Percentiles rank a stretch among this genome's conserved stretches.
These are phyloP conservation scores for Notarius lentiginosus DNA, from an alignment of 2,113 vertebrate species.

Conservation along the genomic window DNA sequence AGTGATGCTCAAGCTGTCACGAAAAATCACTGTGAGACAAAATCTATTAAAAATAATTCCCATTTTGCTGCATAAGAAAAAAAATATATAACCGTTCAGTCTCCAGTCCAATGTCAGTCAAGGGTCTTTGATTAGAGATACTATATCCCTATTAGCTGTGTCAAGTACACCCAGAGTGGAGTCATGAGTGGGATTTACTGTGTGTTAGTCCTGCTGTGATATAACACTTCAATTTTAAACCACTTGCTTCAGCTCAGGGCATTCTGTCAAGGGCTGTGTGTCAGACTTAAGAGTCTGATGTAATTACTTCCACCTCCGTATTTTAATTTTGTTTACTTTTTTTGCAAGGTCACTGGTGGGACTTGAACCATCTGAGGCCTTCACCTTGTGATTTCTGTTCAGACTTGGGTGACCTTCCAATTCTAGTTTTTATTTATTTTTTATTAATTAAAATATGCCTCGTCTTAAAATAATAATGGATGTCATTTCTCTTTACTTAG, in stretches of 20 bases:
- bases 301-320: conserved; percentile 12
- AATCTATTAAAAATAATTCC: not conserved
- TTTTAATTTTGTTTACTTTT: conserved; percentile 15
- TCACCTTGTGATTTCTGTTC: not conserved
- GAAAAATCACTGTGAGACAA: not conserved
- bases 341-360: not conserved
- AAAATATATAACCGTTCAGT: not conserved
- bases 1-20: not conserved
- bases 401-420: not conserved
- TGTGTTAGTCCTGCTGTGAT: conserved; percentile 29
- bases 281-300: conserved; percentile 4
- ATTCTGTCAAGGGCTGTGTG: not conserved
- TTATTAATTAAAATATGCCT: too few relatives aligned
- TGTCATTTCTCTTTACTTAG: too few relatives aligned
- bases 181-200: conserved; percentile 7
- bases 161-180: conserved; percentile 9
- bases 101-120: conserved; percentile 5
- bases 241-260: not conserved
- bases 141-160: conserved; percentile 16
- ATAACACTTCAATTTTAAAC: conserved; percentile 30
- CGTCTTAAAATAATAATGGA: too few relatives aligned
- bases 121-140: conserved; percentile 20
- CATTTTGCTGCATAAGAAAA: not conserved
- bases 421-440: too few relatives aligned
- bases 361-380: not conserved